Evolutionary conservation across 2,888 invertebrate species (phyloP).

Genomic region (Campaea margaritaria): DNA sequence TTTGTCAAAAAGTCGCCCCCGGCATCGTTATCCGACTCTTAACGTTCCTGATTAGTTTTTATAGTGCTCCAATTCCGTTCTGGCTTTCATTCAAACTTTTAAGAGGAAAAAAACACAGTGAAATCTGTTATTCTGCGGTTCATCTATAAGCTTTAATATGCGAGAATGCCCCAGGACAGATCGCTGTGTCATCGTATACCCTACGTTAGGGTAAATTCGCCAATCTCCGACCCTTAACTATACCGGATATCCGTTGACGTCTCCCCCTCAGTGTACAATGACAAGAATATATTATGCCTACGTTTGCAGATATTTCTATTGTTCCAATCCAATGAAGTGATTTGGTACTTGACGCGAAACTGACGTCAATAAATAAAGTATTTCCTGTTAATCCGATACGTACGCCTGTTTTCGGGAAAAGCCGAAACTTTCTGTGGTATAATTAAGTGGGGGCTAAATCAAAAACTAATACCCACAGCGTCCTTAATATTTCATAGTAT

Average conservation of each 20-base stretch:
- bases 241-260: slow-evolving; percentile 40
- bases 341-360: slow-evolving; percentile 26
- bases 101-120: slow-evolving; percentile 32
- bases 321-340: slow-evolving; percentile 30
- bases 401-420: slow-evolving; percentile 6
- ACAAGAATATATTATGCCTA: slow-evolving; percentile 34
- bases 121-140: slow-evolving; percentile 36
- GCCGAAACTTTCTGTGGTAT: slow-evolving; percentile 22
- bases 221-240: slow-evolving; percentile 42
- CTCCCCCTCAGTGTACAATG: slow-evolving; percentile 35
- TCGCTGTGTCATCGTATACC: slow-evolving; percentile 39
- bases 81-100: slow-evolving; percentile 42
- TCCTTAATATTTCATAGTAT: slow-evolving; percentile 33
- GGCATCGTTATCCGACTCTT: slow-evolving; percentile 65
- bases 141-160: slow-evolving; percentile 28
- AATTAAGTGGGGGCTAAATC: slow-evolving; percentile 23
- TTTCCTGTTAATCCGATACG: slow-evolving; percentile 20
- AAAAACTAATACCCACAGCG: slow-evolving; percentile 15
- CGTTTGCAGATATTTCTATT: slow-evolving; percentile 30
- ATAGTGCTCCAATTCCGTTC: slow-evolving; percentile 59
- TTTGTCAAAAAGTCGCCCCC: slow-evolving; percentile 68
- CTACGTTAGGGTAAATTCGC: slow-evolving; percentile 36
- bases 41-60: slow-evolving; percentile 72
- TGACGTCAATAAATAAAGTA: slow-evolving; percentile 29
- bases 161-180: slow-evolving; percentile 39